Conservation (phyloP, 2,888 invertebrate genomes). For the Epistrophe eligans region DNA sequence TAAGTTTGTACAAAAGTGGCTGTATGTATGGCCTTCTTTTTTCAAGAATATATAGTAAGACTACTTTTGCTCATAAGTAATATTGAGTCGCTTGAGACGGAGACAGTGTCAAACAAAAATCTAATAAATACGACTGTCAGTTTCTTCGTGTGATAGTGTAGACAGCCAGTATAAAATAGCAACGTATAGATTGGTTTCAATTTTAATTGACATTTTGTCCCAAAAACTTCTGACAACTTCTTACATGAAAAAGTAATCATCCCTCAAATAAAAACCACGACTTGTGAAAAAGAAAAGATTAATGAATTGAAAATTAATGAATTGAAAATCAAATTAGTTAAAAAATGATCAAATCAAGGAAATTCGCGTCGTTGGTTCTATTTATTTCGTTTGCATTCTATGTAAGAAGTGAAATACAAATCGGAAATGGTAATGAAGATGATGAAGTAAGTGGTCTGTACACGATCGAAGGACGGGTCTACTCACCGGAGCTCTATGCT, state of each 20-base stretch:
- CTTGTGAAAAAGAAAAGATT: conserved; percentile 43
- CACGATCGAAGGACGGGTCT: conserved; percentile 92
- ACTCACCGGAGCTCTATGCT: conserved; percentile 88
- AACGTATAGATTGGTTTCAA: too few species aligned
- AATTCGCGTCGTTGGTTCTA: conserved; percentile 60
- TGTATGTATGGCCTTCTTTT: too few species aligned
- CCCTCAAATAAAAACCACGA: conserved; percentile 56
- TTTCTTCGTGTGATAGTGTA: too few species aligned
- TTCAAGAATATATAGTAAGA: too few species aligned
- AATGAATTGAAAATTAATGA: conserved; percentile 64
- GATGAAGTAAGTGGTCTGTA: conserved; percentile 86
- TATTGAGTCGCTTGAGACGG: too few species aligned
- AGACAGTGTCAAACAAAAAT: too few species aligned
- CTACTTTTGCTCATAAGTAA: too few species aligned
- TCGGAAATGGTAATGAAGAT: conserved; percentile 81
- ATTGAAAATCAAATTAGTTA: conserved; percentile 16
- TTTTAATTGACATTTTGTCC: too few species aligned
- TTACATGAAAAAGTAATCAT: conserved; percentile 30
- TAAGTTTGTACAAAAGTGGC: too few species aligned
- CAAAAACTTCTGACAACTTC: conserved; percentile 1
- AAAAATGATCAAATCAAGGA: conserved; percentile 54
- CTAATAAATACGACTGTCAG: too few species aligned
- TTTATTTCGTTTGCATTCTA: conserved; percentile 55
- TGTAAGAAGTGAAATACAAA: conserved; percentile 77
- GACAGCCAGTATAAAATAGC: too few species aligned